Evolutionary conservation across 1,140 invertebrate species (phyloP).

Genomic region (Rhyacophila brunnea): DNA sequence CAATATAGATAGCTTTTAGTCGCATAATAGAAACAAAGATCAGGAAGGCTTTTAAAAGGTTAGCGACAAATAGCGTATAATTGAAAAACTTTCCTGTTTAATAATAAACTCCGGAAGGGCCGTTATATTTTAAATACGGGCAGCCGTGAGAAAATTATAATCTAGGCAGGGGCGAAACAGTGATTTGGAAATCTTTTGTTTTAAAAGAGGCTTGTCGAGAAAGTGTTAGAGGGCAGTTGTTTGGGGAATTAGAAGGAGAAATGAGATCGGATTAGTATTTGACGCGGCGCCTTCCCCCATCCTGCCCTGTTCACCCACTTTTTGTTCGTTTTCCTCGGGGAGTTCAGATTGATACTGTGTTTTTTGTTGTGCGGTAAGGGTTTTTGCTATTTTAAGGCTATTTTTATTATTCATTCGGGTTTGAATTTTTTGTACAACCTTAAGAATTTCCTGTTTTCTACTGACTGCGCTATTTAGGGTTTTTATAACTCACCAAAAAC

Average conservation of each 20-base stretch:
- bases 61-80: background rate
- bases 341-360: too few species aligned
- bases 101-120: background rate
- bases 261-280: constrained; percentile 4
- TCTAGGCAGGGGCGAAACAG: background rate
- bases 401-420: background rate
- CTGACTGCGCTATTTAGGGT: too few species aligned
- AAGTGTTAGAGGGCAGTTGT: background rate
- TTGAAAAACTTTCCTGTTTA: background rate
- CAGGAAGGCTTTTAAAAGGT: too few species aligned
- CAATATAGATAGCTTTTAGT: too few species aligned
- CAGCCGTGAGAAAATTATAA: background rate
- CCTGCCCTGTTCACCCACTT: too few species aligned
- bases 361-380: too few species aligned
- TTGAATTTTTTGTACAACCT: background rate
- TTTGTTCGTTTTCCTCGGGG: too few species aligned
- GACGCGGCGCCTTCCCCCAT: background rate
- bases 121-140: background rate
- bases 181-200: background rate
- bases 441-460: too few species aligned
- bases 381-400: too few species aligned
- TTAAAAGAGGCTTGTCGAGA: background rate
- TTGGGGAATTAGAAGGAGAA: background rate
- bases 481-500: too few species aligned
- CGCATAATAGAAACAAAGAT: too few species aligned